These are phyloP conservation scores for Micronycteris hirsuta DNA, from an alignment of 2,113 vertebrate species.

Conservation along the genomic window DNA sequence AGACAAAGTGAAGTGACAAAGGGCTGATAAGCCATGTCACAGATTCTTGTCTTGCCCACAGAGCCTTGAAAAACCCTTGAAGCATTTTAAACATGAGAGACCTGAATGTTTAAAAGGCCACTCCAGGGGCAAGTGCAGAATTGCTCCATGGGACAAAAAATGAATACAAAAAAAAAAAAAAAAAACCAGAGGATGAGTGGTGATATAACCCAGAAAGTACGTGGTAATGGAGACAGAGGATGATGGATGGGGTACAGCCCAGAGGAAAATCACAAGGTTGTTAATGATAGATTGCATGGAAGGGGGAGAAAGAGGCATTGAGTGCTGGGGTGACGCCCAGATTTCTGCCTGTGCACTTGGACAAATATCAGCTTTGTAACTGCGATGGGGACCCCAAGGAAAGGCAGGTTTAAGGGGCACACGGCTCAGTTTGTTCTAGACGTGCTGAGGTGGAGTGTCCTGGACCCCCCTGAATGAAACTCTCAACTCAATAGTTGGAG, in stretches of 20 bases:
- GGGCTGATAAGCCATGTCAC: not conserved
- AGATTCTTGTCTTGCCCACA: not conserved
- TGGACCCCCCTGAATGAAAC: not conserved
- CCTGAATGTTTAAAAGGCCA: not conserved
- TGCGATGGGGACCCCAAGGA: not conserved
- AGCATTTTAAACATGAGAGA: not conserved
- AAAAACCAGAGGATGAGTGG: no score
- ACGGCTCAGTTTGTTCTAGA: not conserved
- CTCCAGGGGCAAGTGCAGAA: not conserved
- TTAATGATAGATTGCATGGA: not conserved
- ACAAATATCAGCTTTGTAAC: not conserved
- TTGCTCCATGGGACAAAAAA: not conserved
- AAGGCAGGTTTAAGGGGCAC: not conserved
- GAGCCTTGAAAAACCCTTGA: not conserved
- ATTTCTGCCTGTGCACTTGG: not conserved
- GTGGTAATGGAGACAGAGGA: not conserved
- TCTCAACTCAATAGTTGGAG: not conserved
- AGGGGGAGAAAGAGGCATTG: fast-evolving
- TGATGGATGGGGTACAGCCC: not conserved
- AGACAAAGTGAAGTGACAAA: no score
- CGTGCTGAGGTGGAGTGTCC: no score
- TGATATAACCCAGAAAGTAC: not conserved
- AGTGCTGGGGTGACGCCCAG: fast-evolving
- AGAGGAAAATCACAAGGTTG: not conserved
- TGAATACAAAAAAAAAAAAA: not conserved